These are phyloP conservation scores for Lagorchestes hirsutus DNA, from an alignment of 2,797 vertebrate species.

Conservation along the genomic window DNA sequence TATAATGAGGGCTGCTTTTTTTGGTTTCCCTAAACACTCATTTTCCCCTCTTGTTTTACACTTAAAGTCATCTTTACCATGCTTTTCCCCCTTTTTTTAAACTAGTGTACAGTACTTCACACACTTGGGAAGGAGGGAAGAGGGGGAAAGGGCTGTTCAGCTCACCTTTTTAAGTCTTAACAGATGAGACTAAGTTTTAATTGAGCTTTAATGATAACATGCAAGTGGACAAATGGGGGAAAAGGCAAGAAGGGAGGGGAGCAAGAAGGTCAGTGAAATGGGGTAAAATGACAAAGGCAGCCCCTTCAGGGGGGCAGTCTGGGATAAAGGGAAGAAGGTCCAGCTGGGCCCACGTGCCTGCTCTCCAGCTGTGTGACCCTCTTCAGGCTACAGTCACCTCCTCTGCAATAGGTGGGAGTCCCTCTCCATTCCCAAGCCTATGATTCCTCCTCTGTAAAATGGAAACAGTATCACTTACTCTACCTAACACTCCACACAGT, in stretches of 20 bases:
- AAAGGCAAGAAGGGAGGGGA: conserved; percentile 16
- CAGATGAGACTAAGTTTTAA: conserved; percentile 53
- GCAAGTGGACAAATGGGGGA: conserved; percentile 32
- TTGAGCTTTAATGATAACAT: conserved; percentile 27
- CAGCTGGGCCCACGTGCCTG: no score
- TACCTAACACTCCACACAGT: background rate
- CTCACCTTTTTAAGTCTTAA: conserved; percentile 25
- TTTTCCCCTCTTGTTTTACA: conserved; percentile 81
- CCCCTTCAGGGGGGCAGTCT: background rate
- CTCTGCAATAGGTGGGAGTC: background rate
- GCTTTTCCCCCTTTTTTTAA: conserved; percentile 58
- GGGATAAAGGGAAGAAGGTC: background rate
- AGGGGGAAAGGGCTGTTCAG: conserved; percentile 46
- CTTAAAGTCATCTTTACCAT: conserved; percentile 83
- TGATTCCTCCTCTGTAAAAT: background rate
- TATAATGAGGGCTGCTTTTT: conserved; percentile 87
- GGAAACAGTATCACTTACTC: background rate
- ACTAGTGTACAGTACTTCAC: conserved; percentile 57
- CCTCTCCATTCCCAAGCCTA: background rate
- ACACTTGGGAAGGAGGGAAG: conserved; percentile 63
- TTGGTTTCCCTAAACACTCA: conserved; percentile 83
- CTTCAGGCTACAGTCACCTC: background rate
- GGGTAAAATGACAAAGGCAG: conserved; percentile 14
- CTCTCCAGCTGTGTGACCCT: background rate
- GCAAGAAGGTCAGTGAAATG: background rate